Percentiles rank a stretch among this genome's conserved stretches.
Conservation (phyloP, 2,888 invertebrate genomes). For the Metopia argyrocephala region DNA sequence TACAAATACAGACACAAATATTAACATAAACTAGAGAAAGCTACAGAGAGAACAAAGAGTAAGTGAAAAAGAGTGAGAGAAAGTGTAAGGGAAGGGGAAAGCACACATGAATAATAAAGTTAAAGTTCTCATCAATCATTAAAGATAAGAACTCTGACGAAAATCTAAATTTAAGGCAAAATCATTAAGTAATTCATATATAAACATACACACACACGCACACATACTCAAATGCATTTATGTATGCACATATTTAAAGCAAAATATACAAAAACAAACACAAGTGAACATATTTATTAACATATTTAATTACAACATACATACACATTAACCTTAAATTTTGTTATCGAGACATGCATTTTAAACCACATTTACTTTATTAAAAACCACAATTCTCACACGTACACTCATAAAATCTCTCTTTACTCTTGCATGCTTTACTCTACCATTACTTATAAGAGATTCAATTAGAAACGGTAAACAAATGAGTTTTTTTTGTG, state of each 20-base stretch:
- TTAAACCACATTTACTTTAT: conserved; percentile 17
- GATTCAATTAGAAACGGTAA: not conserved
- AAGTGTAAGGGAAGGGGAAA: not conserved
- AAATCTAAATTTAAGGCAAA: conserved; percentile 43
- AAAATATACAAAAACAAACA: not conserved
- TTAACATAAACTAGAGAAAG: not conserved
- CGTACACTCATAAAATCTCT: not conserved
- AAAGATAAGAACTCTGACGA: conserved; percentile 40
- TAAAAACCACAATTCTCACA: not conserved
- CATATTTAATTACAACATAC: not conserved
- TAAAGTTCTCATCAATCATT: conserved; percentile 50
- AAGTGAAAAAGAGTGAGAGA: not conserved
- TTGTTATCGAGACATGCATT: not conserved
- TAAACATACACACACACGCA: not conserved
- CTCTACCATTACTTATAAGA: not conserved
- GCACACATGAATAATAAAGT: not conserved
- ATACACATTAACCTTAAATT: not conserved
- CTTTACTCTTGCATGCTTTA: not conserved
- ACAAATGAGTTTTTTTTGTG: not conserved
- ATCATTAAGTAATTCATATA: conserved; percentile 19
- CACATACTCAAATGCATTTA: not conserved
- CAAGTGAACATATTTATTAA: not conserved
- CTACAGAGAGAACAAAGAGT: not conserved
- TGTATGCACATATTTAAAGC: not conserved
- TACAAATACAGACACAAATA: conserved; percentile 13